Evolutionary conservation across 1,140 invertebrate species (phyloP), one percentile per base, ranked within the genome.

Genomic region (Chrysomallon squamiferum): DNA sequence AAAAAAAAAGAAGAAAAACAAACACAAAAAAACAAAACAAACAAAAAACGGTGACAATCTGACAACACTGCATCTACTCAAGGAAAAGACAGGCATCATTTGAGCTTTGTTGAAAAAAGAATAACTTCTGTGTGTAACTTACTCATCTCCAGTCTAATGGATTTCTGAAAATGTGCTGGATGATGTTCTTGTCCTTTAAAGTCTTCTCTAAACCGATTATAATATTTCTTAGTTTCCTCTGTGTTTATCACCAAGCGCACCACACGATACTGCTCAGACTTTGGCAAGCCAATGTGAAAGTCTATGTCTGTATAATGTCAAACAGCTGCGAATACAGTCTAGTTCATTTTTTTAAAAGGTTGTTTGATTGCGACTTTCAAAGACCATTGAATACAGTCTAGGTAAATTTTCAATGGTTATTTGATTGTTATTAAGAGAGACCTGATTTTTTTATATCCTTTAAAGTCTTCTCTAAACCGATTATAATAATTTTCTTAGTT

Each of bases 281-380:
- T 72, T 11, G 71, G 73, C 35, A 76, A 41, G 18, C 77, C 77
- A 65, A 79, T 77, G 52, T 73, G 63, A 54, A 79, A 71, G 25
- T 77, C 75, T 52, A 79, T 66, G 20, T 60, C 77, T 79, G 47
- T 3, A 65, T 59, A 9, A 45, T 13, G 5, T 50, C 4, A 66
- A 20, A 41, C 4, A 22, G 7, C 33, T 1, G 20, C 6, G 27
- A 25, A 33, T 22, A 45, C n/a, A 22, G 45, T n/a, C n/a, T n/a
- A n/a, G n/a, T n/a, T n/a, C n/a, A n/a, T n/a, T n/a, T n/a, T n/a
- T n/a, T n/a, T n/a, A n/a, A n/a, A n/a, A n/a, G n/a, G n/a, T n/a
- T n/a, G n/a, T n/a, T n/a, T n/a, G n/a, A n/a, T n/a, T n/a, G n/a
- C n/a, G n/a, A n/a, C n/a, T n/a, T n/a, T n/a, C n/a, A n/a, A n/a